These are phyloP conservation scores for Sturnira hondurensis DNA, from an alignment of 2,113 vertebrate genomes.

Conservation along the genomic window DNA sequence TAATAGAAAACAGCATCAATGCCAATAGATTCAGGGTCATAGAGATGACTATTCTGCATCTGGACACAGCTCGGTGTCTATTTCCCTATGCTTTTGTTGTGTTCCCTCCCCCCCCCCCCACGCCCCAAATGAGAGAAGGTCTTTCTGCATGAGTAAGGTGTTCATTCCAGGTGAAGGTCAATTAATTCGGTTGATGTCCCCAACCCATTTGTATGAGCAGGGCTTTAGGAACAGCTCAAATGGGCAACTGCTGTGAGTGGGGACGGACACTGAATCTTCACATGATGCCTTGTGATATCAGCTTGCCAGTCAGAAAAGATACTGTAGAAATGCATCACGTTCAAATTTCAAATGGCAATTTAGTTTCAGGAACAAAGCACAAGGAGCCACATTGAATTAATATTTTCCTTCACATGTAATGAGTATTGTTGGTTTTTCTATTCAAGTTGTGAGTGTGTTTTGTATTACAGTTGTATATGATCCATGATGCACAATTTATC, in stretches of 20 bases:
- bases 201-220: background rate
- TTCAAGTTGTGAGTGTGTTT: background rate
- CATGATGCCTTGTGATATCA: background rate
- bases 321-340: background rate
- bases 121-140: background rate
- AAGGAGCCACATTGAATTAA: background rate
- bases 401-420: background rate
- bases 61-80: background rate
- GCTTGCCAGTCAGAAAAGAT: background rate
- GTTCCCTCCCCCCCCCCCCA: accelerated
- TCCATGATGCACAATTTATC: background rate
- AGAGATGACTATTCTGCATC: background rate
- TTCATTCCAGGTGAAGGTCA: background rate
- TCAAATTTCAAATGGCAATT: background rate
- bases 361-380: background rate
- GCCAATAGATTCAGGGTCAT: background rate
- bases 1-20: background rate
- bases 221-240: background rate
- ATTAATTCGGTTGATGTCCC: background rate
- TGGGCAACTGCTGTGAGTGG: background rate
- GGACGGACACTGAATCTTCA: background rate
- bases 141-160: background rate
- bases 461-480: background rate
- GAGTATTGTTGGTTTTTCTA: background rate
- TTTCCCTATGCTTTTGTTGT: background rate